Base-by-base conservation (phyloP, 2,797 vertebrate genomes). In the Coregonus ussuriensis region DNA sequence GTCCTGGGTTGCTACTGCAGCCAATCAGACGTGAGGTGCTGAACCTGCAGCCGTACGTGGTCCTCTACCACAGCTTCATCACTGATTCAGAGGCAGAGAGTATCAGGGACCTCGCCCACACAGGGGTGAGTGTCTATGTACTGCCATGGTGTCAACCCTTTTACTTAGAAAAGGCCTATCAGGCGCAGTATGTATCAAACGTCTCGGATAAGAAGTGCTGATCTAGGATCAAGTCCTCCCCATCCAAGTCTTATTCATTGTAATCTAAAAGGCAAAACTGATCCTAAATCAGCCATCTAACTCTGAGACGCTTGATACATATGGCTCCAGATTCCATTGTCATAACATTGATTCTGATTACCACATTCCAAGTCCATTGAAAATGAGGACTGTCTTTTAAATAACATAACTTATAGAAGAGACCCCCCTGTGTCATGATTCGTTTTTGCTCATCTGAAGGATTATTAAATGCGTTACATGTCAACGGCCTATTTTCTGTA, bases 41-140 rank as follows among this genome's bases (percentile, higher is more conserved):
- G 81, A 89, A 86, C 86, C 84, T 91, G 80, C 91, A 67, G 15
- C 97, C 97, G 0, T 94, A 94, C 0, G 92, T 98, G 37, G 95
- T 94, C 47, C 93, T 98, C 52, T 98, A 94, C 89, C 97, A 97
- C 0, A 86, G 95, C 79, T 98, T 99, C 52, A 76, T 98, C 91
- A 96, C 91, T 0, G 93, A 95, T 0, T 6, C 54, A 0, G 97
- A 98, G 87, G 95, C 95, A 0, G 92, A 96, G 88, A 95, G 91
- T 80, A 95, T 99, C 86, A 96, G 95, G 90, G 81, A 74, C 0
- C 65, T 95, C 31, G 95, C 98, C 5, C 92, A 94, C 53, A 93
- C 94, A 0, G 95, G 95, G 91, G 98, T 99, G 89, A 96, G 96
- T 74, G 37, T 70, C 6, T 65, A 15, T 97, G 97, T 25, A 37